phyloP scores from a whole-genome alignment of 1,140 invertebrate species.

The Anoplolepis gracilipes region DNA sequence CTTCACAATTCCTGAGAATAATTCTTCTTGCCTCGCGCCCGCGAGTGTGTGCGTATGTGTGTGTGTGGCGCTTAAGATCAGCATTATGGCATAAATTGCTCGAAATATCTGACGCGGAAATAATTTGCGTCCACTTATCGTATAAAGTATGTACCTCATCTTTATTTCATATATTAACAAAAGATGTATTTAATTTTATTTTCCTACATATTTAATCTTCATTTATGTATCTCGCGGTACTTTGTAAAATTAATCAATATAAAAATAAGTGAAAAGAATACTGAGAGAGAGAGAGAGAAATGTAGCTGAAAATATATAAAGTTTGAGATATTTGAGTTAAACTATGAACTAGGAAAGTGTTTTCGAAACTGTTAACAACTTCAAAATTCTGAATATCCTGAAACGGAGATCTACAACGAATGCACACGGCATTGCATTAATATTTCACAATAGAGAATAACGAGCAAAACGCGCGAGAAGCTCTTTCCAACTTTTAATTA shows the following conservation, averaged over 20 bases:
- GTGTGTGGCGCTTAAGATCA: slow-evolving; percentile 24
- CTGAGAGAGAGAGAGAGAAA: not conserved
- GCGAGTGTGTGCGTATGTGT: not conserved
- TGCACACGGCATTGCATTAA: slow-evolving; percentile 37
- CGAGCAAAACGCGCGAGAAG: slow-evolving; percentile 15
- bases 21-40: slow-evolving; percentile 7
- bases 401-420: slow-evolving; percentile 13
- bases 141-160: slow-evolving; percentile 3
- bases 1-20: slow-evolving; percentile 57
- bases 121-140: slow-evolving; percentile 42
- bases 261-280: too few relatives aligned
- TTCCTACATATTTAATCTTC: not conserved
- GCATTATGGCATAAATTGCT: slow-evolving; percentile 49
- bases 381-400: not conserved
- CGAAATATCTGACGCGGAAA: slow-evolving; percentile 27
- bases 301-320: not conserved
- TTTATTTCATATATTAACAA: slow-evolving; percentile 38
- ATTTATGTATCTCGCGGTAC: slow-evolving; percentile 25
- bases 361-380: slow-evolving; percentile 15
- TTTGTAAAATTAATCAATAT: not conserved
- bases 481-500: slow-evolving; percentile 60
- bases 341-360: not conserved
- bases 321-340: not conserved
- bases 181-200: not conserved
- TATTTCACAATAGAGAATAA: slow-evolving; percentile 48